Evolutionary conservation across 2,113 vertebrate species (phyloP).

Genomic region (Mohoua ochrocephala): DNA sequence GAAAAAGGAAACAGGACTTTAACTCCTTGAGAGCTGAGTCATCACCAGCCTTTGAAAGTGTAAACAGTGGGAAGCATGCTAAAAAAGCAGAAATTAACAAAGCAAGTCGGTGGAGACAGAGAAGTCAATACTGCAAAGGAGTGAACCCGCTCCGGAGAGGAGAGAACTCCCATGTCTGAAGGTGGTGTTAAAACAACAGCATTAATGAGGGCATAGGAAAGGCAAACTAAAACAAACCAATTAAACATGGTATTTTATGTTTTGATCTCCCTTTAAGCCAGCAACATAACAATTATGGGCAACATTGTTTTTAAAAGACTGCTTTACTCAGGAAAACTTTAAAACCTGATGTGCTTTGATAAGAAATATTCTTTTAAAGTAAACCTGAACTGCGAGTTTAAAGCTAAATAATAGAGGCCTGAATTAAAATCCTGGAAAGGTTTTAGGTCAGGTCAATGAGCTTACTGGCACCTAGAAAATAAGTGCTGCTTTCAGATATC

Average conservation of each 20-base stretch:
- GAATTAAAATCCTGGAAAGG: neutral
- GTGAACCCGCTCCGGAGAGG: neutral
- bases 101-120: neutral
- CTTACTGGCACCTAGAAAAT: neutral
- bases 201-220: neutral
- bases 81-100: neutral
- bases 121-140: neutral
- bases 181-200: neutral
- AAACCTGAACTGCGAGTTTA: neutral
- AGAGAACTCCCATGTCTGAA: neutral
- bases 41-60: neutral
- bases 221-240: neutral
- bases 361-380: neutral
- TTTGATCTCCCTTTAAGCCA: neutral
- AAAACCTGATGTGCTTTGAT: neutral
- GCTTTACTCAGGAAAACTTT: conserved; percentile 1
- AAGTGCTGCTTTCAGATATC: neutral
- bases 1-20: neutral
- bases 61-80: neutral
- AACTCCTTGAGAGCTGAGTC: neutral
- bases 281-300: neutral
- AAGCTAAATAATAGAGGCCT: neutral
- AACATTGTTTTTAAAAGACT: neutral
- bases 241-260: neutral
- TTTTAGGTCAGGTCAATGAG: neutral